Conservation (phyloP, 1,140 invertebrate genomes). For the Caenorhabditis latens region DNA sequence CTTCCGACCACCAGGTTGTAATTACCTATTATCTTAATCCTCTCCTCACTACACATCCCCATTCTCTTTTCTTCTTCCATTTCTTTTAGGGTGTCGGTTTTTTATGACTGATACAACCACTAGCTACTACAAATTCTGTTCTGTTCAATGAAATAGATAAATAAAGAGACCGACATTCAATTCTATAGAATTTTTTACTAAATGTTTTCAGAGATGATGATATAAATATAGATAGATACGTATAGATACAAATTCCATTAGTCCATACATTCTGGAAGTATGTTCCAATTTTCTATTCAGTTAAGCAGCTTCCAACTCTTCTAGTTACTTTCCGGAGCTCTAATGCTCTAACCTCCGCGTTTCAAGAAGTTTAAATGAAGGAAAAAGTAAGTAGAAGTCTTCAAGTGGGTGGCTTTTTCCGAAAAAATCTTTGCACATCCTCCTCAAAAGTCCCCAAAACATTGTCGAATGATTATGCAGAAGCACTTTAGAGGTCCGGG, state of each 20-base stretch:
- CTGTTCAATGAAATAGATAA: background rate
- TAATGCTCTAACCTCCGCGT: background rate
- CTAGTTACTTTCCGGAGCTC: background rate
- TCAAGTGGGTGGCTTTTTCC: background rate
- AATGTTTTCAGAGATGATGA: background rate
- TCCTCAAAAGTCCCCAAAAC: constrained; percentile 49
- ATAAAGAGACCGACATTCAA: background rate
- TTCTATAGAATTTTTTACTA: constrained; percentile 11
- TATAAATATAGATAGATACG: background rate
- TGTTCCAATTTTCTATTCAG: constrained; percentile 28
- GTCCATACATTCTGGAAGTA: constrained; percentile 17
- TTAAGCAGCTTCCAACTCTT: background rate
- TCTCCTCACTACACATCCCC: background rate
- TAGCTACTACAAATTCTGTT: background rate
- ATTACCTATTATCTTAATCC: constrained; percentile 45
- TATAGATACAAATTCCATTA: background rate
- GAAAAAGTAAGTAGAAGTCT: constrained; percentile 41
- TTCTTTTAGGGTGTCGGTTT: background rate
- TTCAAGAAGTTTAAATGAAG: constrained; percentile 23
- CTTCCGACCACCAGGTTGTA: constrained; percentile 18
- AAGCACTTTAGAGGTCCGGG: constrained; percentile 48
- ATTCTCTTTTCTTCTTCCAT: background rate
- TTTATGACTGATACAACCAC: constrained; percentile 27
- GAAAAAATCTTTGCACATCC: constrained; percentile 23
- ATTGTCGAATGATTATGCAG: constrained; percentile 50